Percentiles rank a stretch among this genome's conserved stretches.
These are phyloP conservation scores for human (Homo sapiens) DNA, from an alignment of 2,113 vertebrate genomes.

Conservation along the genomic window DNA sequence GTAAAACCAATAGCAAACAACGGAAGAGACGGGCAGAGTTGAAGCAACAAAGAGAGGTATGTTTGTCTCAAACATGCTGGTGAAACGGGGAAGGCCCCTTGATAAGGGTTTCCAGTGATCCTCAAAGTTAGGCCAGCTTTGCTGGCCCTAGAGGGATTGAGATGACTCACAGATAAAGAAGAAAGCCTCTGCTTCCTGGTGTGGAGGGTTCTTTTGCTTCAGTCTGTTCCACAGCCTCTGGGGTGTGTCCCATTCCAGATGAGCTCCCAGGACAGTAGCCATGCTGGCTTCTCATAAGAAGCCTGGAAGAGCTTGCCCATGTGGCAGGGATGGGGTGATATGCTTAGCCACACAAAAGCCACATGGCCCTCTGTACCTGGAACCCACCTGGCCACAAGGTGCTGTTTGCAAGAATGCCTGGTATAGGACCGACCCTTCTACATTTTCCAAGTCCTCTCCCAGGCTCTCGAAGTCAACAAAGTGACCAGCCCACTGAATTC, in stretches of 20 bases:
- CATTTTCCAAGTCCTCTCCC: background rate
- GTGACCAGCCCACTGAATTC: background rate
- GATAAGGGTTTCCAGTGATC: background rate
- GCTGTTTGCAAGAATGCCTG: background rate
- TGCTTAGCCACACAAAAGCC: background rate
- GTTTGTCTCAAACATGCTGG: background rate
- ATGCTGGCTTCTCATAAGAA: background rate
- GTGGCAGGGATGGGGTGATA: no score
- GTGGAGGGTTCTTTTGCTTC: background rate
- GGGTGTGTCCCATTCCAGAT: background rate
- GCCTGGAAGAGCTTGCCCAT: background rate
- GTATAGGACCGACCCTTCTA: no score
- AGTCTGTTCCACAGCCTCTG: background rate
- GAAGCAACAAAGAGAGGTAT: conserved; percentile 80
- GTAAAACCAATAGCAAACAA: conserved; percentile 87
- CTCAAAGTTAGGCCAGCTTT: background rate
- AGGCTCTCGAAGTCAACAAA: background rate
- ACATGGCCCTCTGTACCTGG: background rate
- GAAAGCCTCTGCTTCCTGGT: background rate
- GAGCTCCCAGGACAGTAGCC: background rate
- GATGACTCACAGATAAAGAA: background rate
- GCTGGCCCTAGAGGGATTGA: background rate
- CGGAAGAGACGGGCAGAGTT: conserved; percentile 86
- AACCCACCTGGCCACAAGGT: background rate
- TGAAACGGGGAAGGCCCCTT: background rate